A percentile compares a stretch with the other conserved stretches of the same genome.
Conservation (phyloP, 2,888 invertebrate species). For the Masnerella sp. region DNA sequence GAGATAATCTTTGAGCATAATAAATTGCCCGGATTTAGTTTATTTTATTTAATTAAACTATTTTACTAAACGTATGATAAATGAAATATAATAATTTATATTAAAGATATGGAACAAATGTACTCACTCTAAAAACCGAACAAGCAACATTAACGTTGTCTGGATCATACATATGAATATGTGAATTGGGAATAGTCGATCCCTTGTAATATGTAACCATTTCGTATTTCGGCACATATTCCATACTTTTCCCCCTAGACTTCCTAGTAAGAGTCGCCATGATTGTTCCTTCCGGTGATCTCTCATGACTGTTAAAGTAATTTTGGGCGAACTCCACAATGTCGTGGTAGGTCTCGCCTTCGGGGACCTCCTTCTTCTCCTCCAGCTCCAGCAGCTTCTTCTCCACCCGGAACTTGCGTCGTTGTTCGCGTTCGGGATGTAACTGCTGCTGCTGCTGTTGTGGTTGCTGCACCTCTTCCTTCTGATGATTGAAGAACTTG, state of each 20-base stretch:
- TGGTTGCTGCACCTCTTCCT: constrained; percentile 61
- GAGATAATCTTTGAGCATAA: no score
- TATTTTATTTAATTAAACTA: no score
- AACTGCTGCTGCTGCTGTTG: constrained; percentile 71
- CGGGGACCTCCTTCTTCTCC: constrained; percentile 77
- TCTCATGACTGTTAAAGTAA: constrained; percentile 93
- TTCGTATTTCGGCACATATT: constrained; percentile 92
- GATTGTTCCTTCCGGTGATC: constrained; percentile 91
- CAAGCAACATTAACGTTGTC: constrained; percentile 95
- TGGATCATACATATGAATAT: constrained; percentile 96
- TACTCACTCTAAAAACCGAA: constrained; percentile 90
- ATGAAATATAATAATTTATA: no score
- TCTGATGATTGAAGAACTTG: constrained; percentile 60
- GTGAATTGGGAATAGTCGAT: constrained; percentile 93
- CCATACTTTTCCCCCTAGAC: constrained; percentile 83
- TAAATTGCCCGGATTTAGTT: no score
- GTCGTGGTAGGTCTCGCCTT: constrained; percentile 82
- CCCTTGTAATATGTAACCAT: constrained; percentile 94
- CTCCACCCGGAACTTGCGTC: constrained; percentile 91
- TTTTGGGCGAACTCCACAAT: constrained; percentile 96
- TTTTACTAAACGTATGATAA: no score
- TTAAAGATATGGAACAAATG: no score
- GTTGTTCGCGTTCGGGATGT: constrained; percentile 85
- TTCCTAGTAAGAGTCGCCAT: constrained; percentile 91
- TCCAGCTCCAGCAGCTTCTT: constrained; percentile 91